These are phyloP conservation scores for Osmerus mordax DNA, from an alignment of 2,113 vertebrate genomes.

Conservation along the genomic window DNA sequence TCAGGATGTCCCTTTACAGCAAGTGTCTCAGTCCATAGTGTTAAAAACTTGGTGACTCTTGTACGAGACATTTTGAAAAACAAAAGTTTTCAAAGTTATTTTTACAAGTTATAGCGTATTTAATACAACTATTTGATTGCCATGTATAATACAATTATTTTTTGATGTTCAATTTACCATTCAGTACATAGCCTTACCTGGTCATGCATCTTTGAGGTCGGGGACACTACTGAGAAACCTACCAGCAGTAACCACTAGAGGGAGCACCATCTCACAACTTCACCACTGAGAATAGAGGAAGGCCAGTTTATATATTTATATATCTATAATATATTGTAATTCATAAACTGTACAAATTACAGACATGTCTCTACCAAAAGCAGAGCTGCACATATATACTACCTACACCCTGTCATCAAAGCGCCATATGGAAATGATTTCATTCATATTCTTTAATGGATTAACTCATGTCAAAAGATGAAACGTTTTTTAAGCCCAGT, in stretches of 20 bases:
- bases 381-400: constrained; percentile 10
- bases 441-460: constrained; percentile 66
- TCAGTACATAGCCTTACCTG: too few species aligned
- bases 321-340: constrained; percentile 49
- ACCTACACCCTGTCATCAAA: constrained; percentile 36
- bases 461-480: constrained; percentile 55
- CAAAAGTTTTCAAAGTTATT: too few species aligned
- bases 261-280: constrained; percentile 71
- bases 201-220: background rate
- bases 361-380: constrained; percentile 19
- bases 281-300: constrained; percentile 48
- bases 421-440: constrained; percentile 48
- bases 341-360: constrained; percentile 64
- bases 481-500: too few species aligned
- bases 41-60: too few species aligned
- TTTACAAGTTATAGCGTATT: too few species aligned
- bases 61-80: too few species aligned
- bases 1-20: too few species aligned
- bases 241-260: constrained; percentile 71
- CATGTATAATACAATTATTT: too few species aligned
- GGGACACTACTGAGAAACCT: background rate
- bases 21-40: too few species aligned
- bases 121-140: too few species aligned
- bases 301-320: constrained; percentile 57
- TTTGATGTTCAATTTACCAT: too few species aligned